Percentiles rank a stretch among this genome's conserved stretches.
phyloP scores from a whole-genome alignment of 2,797 vertebrate species.

The Chrosomus eos region DNA sequence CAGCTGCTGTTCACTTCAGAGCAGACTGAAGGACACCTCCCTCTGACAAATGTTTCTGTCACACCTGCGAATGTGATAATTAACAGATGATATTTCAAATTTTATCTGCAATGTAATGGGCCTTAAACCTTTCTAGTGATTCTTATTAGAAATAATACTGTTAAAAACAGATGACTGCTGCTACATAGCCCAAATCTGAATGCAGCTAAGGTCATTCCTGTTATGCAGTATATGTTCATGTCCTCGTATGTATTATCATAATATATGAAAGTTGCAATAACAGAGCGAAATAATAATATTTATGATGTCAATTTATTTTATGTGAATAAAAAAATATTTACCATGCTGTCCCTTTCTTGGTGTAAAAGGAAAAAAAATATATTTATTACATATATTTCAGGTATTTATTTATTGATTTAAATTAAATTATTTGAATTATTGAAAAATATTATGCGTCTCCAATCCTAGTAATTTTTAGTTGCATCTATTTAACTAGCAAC shows the following conservation, averaged over 20 bases:
- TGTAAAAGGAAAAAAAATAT: neutral
- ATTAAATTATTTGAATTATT: neutral
- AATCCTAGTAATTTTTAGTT: neutral
- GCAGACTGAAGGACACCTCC: conserved; percentile 15
- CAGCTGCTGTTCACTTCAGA: conserved; percentile 1
- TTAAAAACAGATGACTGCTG: conserved; percentile 5
- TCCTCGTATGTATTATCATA: neutral
- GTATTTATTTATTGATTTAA: neutral
- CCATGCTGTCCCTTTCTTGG: neutral
- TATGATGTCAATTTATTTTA: neutral
- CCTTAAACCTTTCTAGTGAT: neutral
- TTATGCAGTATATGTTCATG: neutral
- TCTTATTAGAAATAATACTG: conserved; percentile 16
- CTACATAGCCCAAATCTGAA: neutral
- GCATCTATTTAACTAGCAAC: neutral
- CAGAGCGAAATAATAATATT: neutral
- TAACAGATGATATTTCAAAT: conserved; percentile 6
- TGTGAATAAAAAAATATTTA: neutral
- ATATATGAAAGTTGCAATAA: neutral
- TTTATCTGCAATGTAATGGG: neutral
- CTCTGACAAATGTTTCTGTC: conserved; percentile 6
- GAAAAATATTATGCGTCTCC: too few species aligned
- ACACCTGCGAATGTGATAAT: conserved; percentile 29
- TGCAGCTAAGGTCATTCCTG: neutral
- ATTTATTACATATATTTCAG: neutral